Conservation (phyloP, 2,797 vertebrate species). For the Phrynocephalus vlangalii region DNA sequence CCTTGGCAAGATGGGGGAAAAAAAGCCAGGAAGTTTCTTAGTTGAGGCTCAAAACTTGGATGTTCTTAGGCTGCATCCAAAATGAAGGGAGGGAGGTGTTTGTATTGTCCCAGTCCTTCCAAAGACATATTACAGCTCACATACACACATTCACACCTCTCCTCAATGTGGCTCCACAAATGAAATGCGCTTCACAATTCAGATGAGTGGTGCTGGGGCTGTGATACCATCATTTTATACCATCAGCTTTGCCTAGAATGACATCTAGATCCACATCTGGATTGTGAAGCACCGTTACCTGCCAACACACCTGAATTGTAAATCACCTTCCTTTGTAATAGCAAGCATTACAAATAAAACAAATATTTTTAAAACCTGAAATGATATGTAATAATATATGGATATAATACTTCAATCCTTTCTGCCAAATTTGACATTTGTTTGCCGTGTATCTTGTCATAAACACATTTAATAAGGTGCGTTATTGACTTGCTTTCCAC, state of each 20-base stretch:
- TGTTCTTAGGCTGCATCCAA: too few species aligned
- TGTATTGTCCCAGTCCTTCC: too few species aligned
- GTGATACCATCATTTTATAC: background rate
- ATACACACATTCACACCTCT: too few species aligned
- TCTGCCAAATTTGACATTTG: constrained; percentile 5
- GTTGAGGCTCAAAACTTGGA: too few species aligned
- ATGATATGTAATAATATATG: background rate
- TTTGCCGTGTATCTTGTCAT: background rate
- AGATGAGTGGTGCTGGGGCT: background rate
- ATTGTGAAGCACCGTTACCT: background rate
- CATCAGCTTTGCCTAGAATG: background rate
- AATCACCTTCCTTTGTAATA: too few species aligned
- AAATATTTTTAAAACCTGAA: background rate
- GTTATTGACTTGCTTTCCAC: constrained; percentile 19
- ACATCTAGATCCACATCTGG: background rate
- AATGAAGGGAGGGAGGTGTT: too few species aligned
- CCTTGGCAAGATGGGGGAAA: too few species aligned
- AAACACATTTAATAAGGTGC: background rate
- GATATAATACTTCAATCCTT: constrained; percentile 39
- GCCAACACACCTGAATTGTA: background rate
- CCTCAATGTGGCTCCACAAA: too few species aligned
- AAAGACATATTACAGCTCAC: too few species aligned
- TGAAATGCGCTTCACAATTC: background rate
- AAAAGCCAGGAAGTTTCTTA: too few species aligned
- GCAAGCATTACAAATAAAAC: too few species aligned